phyloP scores from a whole-genome alignment of 1,140 invertebrate genomes.

The Drosophila nikananu region DNA sequence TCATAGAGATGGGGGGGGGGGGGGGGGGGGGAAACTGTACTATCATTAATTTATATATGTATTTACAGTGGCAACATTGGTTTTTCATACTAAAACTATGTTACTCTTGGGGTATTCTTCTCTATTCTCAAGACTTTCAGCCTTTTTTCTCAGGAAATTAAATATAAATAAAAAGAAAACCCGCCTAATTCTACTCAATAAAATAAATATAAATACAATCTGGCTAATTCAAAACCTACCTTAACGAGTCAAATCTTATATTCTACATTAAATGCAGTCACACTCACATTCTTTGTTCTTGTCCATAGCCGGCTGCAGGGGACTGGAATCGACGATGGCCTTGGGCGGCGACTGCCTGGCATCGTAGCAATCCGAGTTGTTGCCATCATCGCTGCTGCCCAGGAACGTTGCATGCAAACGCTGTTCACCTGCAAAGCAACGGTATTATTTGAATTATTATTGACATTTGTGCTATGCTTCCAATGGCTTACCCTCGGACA shows the following conservation, averaged over 20 bases:
- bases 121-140: no score
- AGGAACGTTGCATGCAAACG: slow-evolving; percentile 80
- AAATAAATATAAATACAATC: no score
- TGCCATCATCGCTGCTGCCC: slow-evolving; percentile 83
- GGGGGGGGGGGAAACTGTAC: no score
- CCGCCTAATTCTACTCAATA: neutral
- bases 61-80: neutral
- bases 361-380: slow-evolving; percentile 84
- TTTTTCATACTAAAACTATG: neutral
- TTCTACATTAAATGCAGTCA: neutral
- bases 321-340: slow-evolving; percentile 96
- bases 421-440: slow-evolving; percentile 68
- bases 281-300: slow-evolving; percentile 99
- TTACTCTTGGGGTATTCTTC: neutral
- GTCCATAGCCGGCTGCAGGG: slow-evolving; percentile 96
- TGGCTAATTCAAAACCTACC: neutral
- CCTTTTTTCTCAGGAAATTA: neutral
- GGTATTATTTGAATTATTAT: neutral
- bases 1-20: neutral
- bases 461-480: neutral
- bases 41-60: no score
- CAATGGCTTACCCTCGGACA: slow-evolving; percentile 87
- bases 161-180: neutral
- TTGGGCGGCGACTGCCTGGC: slow-evolving; percentile 92
- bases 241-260: neutral